Evolutionary conservation across 2,797 vertebrate genomes (phyloP).

Genomic region (Bufotes viridis): DNA sequence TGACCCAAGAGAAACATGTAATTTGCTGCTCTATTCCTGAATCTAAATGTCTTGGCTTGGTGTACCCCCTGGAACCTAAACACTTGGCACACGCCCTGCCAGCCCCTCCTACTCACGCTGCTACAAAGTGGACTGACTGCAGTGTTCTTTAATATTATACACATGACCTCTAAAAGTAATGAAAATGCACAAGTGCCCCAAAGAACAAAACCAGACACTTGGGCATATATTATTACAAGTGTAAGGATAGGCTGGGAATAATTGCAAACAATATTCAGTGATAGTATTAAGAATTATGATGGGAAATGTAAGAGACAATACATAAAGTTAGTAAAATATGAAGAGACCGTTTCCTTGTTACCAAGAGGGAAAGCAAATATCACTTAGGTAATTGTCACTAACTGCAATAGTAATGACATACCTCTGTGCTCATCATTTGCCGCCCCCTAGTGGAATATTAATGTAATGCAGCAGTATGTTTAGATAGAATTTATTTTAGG

Average conservation of each 20-base stretch:
- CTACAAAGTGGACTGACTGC: neutral
- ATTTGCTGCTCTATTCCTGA: too few relatives aligned
- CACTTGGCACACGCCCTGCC: neutral
- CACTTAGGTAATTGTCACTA: neutral
- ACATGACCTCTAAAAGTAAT: neutral
- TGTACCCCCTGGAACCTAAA: too few relatives aligned
- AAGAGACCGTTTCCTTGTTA: neutral
- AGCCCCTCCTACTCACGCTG: too few relatives aligned
- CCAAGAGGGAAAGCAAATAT: neutral
- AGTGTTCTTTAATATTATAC: neutral
- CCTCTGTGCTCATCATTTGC: neutral
- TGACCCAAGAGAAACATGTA: too few relatives aligned
- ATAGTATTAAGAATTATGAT: too few relatives aligned
- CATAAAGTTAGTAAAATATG: neutral
- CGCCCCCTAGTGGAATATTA: constrained; percentile 6
- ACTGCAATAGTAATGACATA: neutral
- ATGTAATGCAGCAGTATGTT: neutral
- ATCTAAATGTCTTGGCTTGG: too few relatives aligned
- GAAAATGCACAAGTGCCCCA: neutral
- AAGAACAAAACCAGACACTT: neutral
- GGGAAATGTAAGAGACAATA: neutral
- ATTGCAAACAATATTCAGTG: neutral
- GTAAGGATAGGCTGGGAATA: neutral
- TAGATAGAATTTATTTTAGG: neutral
- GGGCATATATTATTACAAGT: neutral